Base-by-base conservation (phyloP, 2,113 vertebrate species). In the Eidolon helvum region DNA sequence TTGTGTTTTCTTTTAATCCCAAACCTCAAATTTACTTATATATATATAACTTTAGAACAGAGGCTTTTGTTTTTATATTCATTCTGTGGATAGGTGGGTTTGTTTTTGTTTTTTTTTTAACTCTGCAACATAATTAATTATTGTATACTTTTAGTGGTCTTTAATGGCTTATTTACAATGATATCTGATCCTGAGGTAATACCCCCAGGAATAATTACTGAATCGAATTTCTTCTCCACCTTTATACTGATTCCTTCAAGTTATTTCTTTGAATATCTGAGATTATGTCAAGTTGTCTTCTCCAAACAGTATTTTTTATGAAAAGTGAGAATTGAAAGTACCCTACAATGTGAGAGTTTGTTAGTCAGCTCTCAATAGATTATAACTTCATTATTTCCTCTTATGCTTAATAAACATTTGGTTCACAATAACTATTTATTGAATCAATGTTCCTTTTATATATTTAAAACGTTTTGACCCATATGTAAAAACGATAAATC, bases 201-300 rank as follows among this genome's bases (percentile, higher is more conserved):
- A 45, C 4, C 45, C 19, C 21, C 16, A 91, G 43, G 43, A 86
- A 66, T 88, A 74, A 85, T 66, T 90, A 69, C n/a, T 72, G 87
- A 93, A 35, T 55, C 84, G 57, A 91, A 69, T 95, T 88, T 90
- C n/a, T 91, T 94, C 96, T 45, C 55, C 40, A 80, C 16, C n/a
- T 94, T 95, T 90, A 8, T 77, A 45, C n/a, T 55, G 15, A 90
- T 85, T 95, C 24, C 40, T 93, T 89, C 22, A 77, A 28, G 10
- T 82, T 93, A 57, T 94, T 33, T 84, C 82, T 74, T 1, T 74
- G 50, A 90, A 48, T 75, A 45, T 93, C 38, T 88, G 66, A 63
- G 33, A 15, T 90, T 80, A n/a, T 77, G 1, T 92, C 53, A 72
- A 86, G 38, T 40, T 72, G 3, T 61, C 45, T 92, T 94, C 63